Percentiles rank a stretch among this genome's conserved stretches.
phyloP scores from a whole-genome alignment of 2,113 vertebrate species.

The Camelus bactrianus region DNA sequence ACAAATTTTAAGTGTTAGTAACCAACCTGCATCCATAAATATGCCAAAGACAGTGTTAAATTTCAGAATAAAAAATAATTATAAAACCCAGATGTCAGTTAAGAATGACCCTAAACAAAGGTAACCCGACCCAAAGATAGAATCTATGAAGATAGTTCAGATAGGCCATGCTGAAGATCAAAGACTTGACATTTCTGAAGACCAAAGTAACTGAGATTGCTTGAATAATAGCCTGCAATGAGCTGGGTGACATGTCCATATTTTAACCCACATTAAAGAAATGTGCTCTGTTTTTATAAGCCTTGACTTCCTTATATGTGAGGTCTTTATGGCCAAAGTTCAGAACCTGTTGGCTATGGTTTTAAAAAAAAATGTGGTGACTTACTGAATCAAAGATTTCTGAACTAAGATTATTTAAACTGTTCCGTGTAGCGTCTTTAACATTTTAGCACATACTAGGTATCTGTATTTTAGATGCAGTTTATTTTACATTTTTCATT shows the following conservation, averaged over 20 bases:
- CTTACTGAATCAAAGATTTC: background rate
- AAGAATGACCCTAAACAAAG: constrained; percentile 73
- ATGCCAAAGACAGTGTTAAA: constrained; percentile 32
- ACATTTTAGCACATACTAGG: constrained; percentile 12
- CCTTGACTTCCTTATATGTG: constrained; percentile 14
- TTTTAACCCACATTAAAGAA: constrained; percentile 64
- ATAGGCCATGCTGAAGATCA: constrained; percentile 67
- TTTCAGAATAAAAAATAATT: constrained; percentile 71
- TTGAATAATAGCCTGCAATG: constrained; percentile 54
- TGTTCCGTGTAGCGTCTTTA: background rate
- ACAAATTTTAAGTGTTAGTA: constrained; percentile 52
- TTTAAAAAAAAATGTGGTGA: constrained; percentile 25
- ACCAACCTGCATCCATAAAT: background rate
- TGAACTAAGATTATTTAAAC: background rate
- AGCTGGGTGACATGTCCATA: background rate
- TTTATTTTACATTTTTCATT: constrained; percentile 22
- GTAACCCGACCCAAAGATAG: constrained; percentile 59
- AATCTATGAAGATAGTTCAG: constrained; percentile 55
- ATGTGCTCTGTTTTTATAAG: constrained; percentile 61
- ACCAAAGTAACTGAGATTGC: constrained; percentile 68
- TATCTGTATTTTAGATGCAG: constrained; percentile 38
- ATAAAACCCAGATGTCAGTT: constrained; percentile 58
- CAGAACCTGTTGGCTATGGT: background rate
- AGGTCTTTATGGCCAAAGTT: background rate
- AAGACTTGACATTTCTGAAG: constrained; percentile 53